These are phyloP conservation scores for Archegozetes longisetosus DNA, from an alignment of 1,140 invertebrate species.

Conservation along the genomic window DNA sequence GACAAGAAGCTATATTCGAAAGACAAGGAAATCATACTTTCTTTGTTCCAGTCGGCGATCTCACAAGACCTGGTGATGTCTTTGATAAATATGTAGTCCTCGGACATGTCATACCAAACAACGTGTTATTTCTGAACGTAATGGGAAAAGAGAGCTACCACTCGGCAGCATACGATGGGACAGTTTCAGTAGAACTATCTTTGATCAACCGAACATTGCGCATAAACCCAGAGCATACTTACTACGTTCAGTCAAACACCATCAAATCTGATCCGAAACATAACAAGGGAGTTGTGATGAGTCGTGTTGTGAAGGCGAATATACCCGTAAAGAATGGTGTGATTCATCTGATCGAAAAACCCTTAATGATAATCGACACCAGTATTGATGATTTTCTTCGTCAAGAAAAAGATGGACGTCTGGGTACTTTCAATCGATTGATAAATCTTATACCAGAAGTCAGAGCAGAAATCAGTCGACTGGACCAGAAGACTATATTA, in stretches of 20 bases:
- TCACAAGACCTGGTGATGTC: neutral
- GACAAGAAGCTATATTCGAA: slow-evolving; percentile 54
- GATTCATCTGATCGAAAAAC: slow-evolving; percentile 72
- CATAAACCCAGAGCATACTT: neutral
- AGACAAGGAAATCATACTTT: slow-evolving; percentile 62
- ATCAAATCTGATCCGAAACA: slow-evolving; percentile 54
- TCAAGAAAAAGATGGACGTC: neutral
- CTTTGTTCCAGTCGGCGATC: slow-evolving; percentile 51
- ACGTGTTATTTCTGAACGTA: slow-evolving; percentile 67
- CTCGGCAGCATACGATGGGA: slow-evolving; percentile 11
- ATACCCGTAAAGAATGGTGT: slow-evolving; percentile 83
- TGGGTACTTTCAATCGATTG: slow-evolving; percentile 26
- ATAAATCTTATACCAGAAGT: slow-evolving; percentile 38
- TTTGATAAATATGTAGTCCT: slow-evolving; percentile 54
- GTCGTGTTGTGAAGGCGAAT: slow-evolving; percentile 72
- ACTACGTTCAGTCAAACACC: slow-evolving; percentile 69
- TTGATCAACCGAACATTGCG: neutral
- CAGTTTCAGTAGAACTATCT: slow-evolving; percentile 7
- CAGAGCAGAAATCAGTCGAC: slow-evolving; percentile 25
- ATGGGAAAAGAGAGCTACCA: slow-evolving; percentile 33
- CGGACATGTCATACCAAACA: slow-evolving; percentile 70
- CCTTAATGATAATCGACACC: slow-evolving; percentile 71
- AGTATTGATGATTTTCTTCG: slow-evolving; percentile 56
- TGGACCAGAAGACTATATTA: slow-evolving; percentile 50
- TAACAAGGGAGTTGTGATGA: slow-evolving; percentile 57